Evolutionary conservation across 1,140 invertebrate species (phyloP), one percentile per base, ranked within the genome.

Genomic region (Heliconius eleuchia): DNA sequence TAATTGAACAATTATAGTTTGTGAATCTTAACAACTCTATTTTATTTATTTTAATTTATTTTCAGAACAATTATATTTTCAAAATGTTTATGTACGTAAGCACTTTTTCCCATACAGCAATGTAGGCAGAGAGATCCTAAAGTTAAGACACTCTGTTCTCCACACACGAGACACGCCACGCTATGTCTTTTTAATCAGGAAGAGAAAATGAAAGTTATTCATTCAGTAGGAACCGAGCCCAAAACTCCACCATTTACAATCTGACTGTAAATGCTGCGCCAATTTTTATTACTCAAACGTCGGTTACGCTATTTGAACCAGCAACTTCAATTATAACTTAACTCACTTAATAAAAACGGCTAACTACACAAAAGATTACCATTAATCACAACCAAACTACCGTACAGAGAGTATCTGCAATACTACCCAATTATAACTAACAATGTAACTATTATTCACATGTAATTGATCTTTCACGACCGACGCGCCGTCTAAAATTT

Each of bases 381-480:
- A 90, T 91, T 86, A 87, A 90, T 90, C 85, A 83, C 18, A 75
- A 71, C 71, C 80, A 78, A 87, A 86, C 81, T 83, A 86, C 83
- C 79, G 77, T 34, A 85, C 85, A 85, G 42, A 46, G 42, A 30
- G 30, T 30, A 30, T 30, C 30, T 46, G 42, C 42, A 46, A 87
- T 84, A 80, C 80, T 82, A 27, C 79, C 81, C 88, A 89, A 91
- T 91, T 91, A 91, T 82, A 77, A 42, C 82, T 86, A 74, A 89
- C 88, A 89, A 90, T 86, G 80, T 82, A 77, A 46, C 80, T 80
- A 86, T 89, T 89, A 88, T 83, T 85, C 82, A 81, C 88, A 78
- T 70, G 71, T 85, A 87, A 89, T 89, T 87, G 87, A 87, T 87
- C 84, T 88, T 81, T 85, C 76, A 79, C 83, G 83, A 85, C 82